Conservation (phyloP, 2,888 invertebrate genomes). For the Coleophora deauratella region DNA sequence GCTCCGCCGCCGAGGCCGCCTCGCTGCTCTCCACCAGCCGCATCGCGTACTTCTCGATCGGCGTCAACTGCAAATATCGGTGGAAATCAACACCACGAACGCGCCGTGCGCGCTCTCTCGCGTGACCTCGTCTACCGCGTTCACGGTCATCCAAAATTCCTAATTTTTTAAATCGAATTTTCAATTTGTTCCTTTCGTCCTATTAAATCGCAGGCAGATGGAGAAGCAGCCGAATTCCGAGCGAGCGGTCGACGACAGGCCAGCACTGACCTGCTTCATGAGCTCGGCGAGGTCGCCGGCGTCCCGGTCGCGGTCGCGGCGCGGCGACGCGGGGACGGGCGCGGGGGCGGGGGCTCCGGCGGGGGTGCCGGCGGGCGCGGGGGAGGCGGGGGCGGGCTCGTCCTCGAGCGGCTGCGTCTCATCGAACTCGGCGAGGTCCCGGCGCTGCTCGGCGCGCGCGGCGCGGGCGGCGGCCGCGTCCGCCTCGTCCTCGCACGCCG, state of each 20-base stretch:
- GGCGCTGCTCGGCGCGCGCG: constrained; percentile 91
- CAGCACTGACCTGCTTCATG: constrained; percentile 42
- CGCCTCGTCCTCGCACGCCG: constrained; percentile 95
- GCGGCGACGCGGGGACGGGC: constrained; percentile 19
- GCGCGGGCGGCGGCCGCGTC: constrained; percentile 93
- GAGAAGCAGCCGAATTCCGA: no score
- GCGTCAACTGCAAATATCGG: constrained; percentile 83
- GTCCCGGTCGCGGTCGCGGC: constrained; percentile 22
- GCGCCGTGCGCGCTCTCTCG: no score
- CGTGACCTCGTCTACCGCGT: no score
- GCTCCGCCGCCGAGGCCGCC: constrained; percentile 87
- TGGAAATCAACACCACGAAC: constrained; percentile 7
- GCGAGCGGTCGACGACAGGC: no score
- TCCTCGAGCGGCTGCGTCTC: constrained; percentile 91
- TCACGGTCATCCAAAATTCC: no score
- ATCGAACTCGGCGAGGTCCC: constrained; percentile 95
- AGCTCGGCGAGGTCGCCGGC: constrained; percentile 39
- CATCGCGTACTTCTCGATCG: constrained; percentile 97
- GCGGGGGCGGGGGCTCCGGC: constrained; percentile 14
- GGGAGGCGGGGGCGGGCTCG: constrained; percentile 63
- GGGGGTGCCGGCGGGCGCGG: constrained; percentile 17
- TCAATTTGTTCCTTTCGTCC: no score
- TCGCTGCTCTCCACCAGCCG: constrained; percentile 91
- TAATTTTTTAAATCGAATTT: no score
- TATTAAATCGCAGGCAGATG: no score